Conservation (phyloP, 2,113 vertebrate genomes). For the Onychostoma macrolepis region DNA sequence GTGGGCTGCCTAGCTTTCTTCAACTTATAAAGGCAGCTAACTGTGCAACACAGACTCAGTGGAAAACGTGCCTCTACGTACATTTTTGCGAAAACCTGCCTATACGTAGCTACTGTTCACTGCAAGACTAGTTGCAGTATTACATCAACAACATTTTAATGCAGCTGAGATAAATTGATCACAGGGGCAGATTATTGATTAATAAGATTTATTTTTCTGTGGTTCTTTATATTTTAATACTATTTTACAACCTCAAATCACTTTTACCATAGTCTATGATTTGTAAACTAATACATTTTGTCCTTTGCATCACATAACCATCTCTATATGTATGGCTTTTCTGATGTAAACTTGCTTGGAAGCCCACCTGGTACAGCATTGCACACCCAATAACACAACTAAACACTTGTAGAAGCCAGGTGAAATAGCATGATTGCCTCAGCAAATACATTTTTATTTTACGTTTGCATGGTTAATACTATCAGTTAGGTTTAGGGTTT, state of each 20-base stretch:
- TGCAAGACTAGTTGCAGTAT: neutral
- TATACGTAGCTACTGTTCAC: neutral
- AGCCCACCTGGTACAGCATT: neutral
- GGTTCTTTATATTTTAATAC: no score
- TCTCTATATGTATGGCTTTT: neutral
- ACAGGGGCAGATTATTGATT: no score
- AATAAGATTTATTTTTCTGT: no score
- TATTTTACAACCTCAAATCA: no score
- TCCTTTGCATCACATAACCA: neutral
- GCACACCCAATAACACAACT: neutral
- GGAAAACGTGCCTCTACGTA: neutral
- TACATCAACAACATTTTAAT: neutral
- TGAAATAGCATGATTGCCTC: neutral
- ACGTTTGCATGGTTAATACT: neutral
- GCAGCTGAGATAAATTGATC: neutral
- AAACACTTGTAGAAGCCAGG: neutral
- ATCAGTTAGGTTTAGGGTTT: neutral
- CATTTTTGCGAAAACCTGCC: neutral
- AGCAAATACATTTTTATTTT: neutral
- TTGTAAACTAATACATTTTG: no score
- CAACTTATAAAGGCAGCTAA: neutral
- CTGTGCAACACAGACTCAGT: neutral
- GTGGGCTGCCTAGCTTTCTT: neutral
- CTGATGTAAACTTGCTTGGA: neutral
- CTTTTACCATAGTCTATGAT: no score